Percentiles rank a stretch among this genome's conserved stretches.
phyloP scores from a whole-genome alignment of 2,113 vertebrate genomes.

The Origma solitaria region DNA sequence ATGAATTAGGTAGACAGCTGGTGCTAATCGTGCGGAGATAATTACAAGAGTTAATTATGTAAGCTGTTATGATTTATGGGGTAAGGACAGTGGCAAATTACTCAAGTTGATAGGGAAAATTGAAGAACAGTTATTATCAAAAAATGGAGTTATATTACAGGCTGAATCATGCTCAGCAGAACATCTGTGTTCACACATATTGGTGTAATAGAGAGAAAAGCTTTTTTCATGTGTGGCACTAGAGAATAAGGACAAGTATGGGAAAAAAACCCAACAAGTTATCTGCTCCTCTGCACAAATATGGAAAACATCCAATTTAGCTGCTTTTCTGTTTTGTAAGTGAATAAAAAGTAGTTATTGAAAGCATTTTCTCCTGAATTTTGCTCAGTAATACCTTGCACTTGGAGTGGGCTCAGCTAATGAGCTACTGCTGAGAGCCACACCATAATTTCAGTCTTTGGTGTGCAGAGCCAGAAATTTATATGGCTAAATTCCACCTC shows the following conservation, averaged over 20 bases:
- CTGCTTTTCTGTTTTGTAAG: background rate
- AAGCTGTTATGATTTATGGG: conserved; percentile 19
- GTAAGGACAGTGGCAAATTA: background rate
- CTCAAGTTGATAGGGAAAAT: background rate
- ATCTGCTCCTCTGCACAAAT: background rate
- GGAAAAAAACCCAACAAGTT: background rate
- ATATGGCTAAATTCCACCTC: background rate
- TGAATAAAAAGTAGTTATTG: background rate
- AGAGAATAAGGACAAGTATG: background rate
- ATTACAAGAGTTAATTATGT: conserved; percentile 13
- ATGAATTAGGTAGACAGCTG: conserved; percentile 17
- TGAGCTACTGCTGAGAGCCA: background rate
- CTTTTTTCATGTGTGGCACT: background rate
- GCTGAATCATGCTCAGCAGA: background rate
- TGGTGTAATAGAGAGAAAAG: background rate
- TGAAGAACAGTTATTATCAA: background rate
- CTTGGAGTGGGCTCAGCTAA: background rate
- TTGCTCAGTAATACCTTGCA: background rate
- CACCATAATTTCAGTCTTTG: background rate
- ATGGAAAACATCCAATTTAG: background rate
- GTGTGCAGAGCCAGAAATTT: background rate
- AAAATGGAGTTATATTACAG: background rate
- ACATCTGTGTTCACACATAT: background rate
- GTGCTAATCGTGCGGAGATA: background rate
- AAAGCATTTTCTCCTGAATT: background rate